Conservation (phyloP, 2,888 invertebrate genomes). For the Lottia gigantea region DNA sequence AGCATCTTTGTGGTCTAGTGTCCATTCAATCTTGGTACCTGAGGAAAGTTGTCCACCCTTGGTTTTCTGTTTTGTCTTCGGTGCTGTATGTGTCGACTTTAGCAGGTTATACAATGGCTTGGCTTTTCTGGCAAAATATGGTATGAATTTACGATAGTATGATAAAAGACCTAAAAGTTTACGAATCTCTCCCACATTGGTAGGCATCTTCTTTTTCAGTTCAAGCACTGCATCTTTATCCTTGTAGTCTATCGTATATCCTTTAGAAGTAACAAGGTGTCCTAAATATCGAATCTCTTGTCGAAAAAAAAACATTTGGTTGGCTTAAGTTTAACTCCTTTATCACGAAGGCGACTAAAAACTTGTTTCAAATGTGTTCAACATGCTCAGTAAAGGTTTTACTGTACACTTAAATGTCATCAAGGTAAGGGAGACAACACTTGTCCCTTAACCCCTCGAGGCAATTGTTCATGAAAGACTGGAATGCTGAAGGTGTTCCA, state of each 20-base stretch:
- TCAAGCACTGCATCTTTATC: conserved; percentile 17
- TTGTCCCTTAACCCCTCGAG: conserved; percentile 13
- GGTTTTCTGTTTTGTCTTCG: background rate
- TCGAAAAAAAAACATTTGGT: conserved; percentile 17
- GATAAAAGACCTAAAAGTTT: conserved; percentile 9
- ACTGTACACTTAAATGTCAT: conserved; percentile 22
- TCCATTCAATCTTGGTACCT: background rate
- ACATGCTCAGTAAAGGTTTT: conserved; percentile 8
- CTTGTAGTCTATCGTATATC: conserved; percentile 20
- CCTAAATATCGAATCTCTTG: conserved; percentile 18
- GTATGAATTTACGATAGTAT: conserved; percentile 16
- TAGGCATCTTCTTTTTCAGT: conserved; percentile 8
- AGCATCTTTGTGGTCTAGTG: background rate
- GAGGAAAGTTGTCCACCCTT: background rate
- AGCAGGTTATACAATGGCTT: background rate
- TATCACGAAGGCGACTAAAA: conserved; percentile 9
- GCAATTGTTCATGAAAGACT: conserved; percentile 20
- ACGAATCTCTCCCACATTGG: background rate
- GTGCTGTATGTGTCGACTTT: background rate
- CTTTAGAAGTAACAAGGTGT: conserved; percentile 20
- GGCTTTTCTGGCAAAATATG: conserved; percentile 17
- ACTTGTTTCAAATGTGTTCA: conserved; percentile 16
- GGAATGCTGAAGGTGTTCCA: conserved; percentile 9
- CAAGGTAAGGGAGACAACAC: conserved; percentile 19
- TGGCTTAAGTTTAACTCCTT: conserved; percentile 23